Evolutionary conservation across 2,113 vertebrate genomes (phyloP), one percentile per base, ranked within the genome.

Genomic region (human (Homo sapiens)): DNA sequence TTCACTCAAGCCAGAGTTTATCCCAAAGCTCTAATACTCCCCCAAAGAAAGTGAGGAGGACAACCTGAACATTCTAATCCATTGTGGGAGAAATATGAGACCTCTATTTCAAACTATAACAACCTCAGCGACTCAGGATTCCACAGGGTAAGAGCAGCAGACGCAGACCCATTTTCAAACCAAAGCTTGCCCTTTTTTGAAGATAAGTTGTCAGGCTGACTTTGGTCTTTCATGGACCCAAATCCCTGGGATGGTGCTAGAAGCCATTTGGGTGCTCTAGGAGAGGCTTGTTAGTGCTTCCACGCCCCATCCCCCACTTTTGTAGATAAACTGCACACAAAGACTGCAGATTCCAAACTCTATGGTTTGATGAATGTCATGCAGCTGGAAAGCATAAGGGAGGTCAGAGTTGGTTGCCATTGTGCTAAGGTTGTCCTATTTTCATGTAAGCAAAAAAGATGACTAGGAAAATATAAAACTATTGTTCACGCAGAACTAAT

Each of bases 361-460:
- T 40, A 6, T 48, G 78, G 66, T 78, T 93, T 97, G 96, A 98
- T 97, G 78, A 96, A 97, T 97, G 79, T 50, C 66, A 55, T 86
- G 25, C 92, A 97, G 94, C 97, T 83, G 90, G 96, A 94, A 96
- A 89, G 17, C 61, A 76, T 95, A 94, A 95, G 90, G 97, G 73
- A 97, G 92, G 90, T 97, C 96, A 95, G 79, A 94, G 90, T 40
- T 25, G 0, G 30, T 66, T 96, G 94, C 88, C 88, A 94, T 48
- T 83, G 45, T 80, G 57, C 81, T 95, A 40, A 92, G 72, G 82
- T 14, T 96, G 76, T 75, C 72, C 78, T 95, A 73, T 92, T 95
- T 97, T 92, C 73, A 96, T 38, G 20, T 75, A 90, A 95, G 78
- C 5, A 10, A 80, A 80, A 96, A 94, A 87, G 92, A 93, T 84